phyloP scores from a whole-genome alignment of 2,888 invertebrate species.

The Tridacna gigas region DNA sequence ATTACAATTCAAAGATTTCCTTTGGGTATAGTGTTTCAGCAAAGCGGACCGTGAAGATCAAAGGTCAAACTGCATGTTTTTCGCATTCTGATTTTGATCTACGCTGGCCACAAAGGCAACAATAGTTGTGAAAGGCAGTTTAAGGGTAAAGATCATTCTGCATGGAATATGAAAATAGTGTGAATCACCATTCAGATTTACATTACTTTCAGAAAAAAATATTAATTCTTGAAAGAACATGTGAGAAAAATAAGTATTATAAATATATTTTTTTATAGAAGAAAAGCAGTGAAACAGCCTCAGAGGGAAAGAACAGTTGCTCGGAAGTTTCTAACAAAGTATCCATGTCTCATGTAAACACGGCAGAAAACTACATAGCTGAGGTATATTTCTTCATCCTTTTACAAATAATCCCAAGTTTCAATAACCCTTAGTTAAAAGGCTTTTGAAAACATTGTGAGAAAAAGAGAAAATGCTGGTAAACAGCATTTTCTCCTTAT shows the following conservation, averaged over 20 bases:
- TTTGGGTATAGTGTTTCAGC: not conserved
- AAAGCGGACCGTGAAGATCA: not conserved
- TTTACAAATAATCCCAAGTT: too few species aligned
- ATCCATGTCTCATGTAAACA: slow-evolving; percentile 63
- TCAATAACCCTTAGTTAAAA: too few species aligned
- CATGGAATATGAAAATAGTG: too few species aligned
- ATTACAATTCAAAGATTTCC: too few species aligned
- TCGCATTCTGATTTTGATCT: too few species aligned
- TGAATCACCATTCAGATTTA: too few species aligned
- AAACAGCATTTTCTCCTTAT: not conserved
- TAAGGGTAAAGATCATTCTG: too few species aligned
- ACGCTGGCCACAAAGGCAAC: too few species aligned
- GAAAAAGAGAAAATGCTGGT: not conserved
- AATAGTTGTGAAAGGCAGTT: too few species aligned
- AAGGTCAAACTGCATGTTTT: not conserved
- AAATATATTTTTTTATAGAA: slow-evolving; percentile 42
- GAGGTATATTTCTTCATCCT: slow-evolving; percentile 57
- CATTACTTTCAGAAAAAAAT: too few species aligned
- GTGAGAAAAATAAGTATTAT: too few species aligned
- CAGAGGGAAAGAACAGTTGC: slow-evolving; percentile 6
- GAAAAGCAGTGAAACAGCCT: slow-evolving; percentile 30
- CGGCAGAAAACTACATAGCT: slow-evolving; percentile 72
- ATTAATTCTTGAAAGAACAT: too few species aligned
- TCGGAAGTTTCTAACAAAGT: slow-evolving; percentile 52
- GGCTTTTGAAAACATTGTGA: not conserved